Evolutionary conservation across 2,888 invertebrate species (phyloP).

Genomic region (Archips xylosteana): DNA sequence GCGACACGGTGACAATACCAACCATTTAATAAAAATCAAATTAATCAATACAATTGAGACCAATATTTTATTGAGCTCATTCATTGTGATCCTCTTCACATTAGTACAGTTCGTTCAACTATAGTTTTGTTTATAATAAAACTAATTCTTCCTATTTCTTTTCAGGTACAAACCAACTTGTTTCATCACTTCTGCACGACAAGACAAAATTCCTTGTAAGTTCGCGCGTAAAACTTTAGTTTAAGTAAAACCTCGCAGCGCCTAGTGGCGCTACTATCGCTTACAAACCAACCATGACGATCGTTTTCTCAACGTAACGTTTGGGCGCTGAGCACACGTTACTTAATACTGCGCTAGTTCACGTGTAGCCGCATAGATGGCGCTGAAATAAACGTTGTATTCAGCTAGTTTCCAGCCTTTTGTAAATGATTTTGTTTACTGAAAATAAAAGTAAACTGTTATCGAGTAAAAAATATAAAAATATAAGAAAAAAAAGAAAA

Average conservation of each 20-base stretch:
- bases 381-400: conserved; percentile 38
- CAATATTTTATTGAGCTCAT: too few relatives aligned
- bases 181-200: neutral
- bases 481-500: too few relatives aligned
- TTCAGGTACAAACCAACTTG: conserved; percentile 24
- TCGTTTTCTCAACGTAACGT: conserved; percentile 5
- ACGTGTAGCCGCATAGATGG: conserved; percentile 44
- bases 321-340: conserved; percentile 51
- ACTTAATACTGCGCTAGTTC: conserved; percentile 45
- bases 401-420: neutral
- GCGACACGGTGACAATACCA: too few relatives aligned
- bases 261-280: conserved; percentile 56
- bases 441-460: neutral
- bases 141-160: neutral
- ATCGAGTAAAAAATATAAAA: too few relatives aligned
- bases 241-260: conserved; percentile 47
- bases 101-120: too few relatives aligned
- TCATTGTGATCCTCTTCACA: too few relatives aligned
- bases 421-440: neutral
- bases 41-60: too few relatives aligned
- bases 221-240: conserved; percentile 56
- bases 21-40: too few relatives aligned
- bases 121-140: too few relatives aligned
- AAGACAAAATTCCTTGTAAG: conserved; percentile 29
- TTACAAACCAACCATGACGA: conserved; percentile 23